Conservation (phyloP, 2,113 vertebrate species). For the Antigone vipio region DNA sequence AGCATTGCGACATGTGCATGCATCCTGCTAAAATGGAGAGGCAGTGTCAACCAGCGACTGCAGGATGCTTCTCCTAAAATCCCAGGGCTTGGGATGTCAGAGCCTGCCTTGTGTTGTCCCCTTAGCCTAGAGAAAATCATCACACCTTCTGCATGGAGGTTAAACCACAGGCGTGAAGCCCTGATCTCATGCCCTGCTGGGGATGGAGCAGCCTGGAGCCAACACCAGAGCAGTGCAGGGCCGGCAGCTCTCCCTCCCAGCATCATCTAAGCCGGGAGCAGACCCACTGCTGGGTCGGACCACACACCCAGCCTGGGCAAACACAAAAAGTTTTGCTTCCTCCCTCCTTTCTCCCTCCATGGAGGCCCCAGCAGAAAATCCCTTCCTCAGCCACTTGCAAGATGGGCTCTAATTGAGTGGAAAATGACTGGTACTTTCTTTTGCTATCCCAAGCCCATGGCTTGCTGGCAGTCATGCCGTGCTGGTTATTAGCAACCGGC, state of each 20-base stretch:
- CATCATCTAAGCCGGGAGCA: neutral
- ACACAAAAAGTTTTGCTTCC: neutral
- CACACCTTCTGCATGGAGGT: neutral
- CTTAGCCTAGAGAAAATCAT: neutral
- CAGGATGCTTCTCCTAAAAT: neutral
- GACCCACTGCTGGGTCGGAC: neutral
- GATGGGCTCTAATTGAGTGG: constrained; percentile 27
- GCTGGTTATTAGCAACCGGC: neutral
- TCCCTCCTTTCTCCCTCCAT: neutral
- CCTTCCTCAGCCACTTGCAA: fast-evolving
- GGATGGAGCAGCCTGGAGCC: neutral
- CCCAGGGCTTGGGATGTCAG: neutral
- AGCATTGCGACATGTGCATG: neutral
- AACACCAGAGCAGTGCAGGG: neutral
- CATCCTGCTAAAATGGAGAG: neutral
- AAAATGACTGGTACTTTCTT: constrained; percentile 29
- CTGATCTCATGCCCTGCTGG: neutral
- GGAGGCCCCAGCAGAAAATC: constrained; percentile 12
- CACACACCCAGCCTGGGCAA: neutral
- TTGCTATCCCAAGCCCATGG: neutral
- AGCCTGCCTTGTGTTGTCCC: neutral
- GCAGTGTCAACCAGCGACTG: neutral
- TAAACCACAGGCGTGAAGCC: neutral
- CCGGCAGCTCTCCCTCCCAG: neutral
- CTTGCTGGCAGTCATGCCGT: fast-evolving